phyloP scores from a whole-genome alignment of 1,140 invertebrate genomes.

The Pectinophora gossypiella region DNA sequence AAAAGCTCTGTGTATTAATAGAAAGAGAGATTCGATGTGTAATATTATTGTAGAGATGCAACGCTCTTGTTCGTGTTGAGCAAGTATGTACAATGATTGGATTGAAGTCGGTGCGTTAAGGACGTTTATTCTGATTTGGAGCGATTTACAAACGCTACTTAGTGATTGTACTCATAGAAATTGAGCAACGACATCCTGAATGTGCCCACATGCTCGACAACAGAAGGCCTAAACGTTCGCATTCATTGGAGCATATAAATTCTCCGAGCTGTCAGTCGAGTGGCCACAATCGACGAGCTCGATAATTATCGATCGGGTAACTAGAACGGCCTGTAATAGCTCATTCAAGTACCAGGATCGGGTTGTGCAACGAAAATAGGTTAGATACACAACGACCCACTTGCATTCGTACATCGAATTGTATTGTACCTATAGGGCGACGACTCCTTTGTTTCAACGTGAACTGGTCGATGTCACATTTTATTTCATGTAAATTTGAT shows the following conservation, averaged over 20 bases:
- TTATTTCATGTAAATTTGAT: background rate
- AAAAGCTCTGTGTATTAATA: too few species aligned
- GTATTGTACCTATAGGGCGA: too few species aligned
- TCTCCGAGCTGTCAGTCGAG: background rate
- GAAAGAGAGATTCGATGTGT: too few species aligned
- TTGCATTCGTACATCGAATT: slow-evolving; percentile 17
- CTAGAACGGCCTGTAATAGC: slow-evolving; percentile 31
- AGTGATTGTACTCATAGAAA: too few species aligned
- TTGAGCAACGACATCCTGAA: background rate
- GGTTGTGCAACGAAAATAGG: slow-evolving; percentile 61
- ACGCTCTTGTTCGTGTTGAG: too few species aligned
- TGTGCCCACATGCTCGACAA: background rate
- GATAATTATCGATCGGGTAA: slow-evolving; percentile 36
- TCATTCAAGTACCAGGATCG: slow-evolving; percentile 42
- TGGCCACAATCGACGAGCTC: slow-evolving; percentile 5
- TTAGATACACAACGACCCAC: slow-evolving; percentile 54
- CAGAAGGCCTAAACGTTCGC: background rate
- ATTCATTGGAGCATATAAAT: slow-evolving; percentile 2
- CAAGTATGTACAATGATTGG: too few species aligned
- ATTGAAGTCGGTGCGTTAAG: too few species aligned
- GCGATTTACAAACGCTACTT: too few species aligned
- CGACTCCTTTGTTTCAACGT: slow-evolving; percentile 46
- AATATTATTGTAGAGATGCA: too few species aligned
- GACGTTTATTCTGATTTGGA: too few species aligned
- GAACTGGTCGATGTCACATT: background rate